A percentile compares a stretch with the other conserved stretches of the same genome.
These are phyloP conservation scores for Aulostomus chinensis DNA, from an alignment of 2,797 vertebrate genomes.

Conservation along the genomic window DNA sequence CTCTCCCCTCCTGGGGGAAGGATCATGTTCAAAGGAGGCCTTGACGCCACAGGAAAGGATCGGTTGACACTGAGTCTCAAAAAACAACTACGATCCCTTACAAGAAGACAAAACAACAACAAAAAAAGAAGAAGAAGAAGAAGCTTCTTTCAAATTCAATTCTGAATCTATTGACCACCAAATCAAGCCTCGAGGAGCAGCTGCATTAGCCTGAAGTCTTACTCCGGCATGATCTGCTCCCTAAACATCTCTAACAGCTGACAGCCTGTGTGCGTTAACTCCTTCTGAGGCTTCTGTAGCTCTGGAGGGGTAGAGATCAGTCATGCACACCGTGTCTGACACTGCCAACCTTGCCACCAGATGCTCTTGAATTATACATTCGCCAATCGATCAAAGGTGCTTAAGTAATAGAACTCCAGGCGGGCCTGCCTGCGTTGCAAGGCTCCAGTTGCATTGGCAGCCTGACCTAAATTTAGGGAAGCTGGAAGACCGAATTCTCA, in stretches of 20 bases:
- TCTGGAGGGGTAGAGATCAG: slow-evolving; percentile 54
- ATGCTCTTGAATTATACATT: slow-evolving; percentile 80
- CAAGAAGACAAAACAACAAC: too few species aligned
- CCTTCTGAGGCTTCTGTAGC: slow-evolving; percentile 45
- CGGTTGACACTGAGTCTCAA: slow-evolving; percentile 32
- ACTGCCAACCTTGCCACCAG: slow-evolving; percentile 76
- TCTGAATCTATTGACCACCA: slow-evolving; percentile 1
- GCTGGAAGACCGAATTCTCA: slow-evolving; percentile 52
- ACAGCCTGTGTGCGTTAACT: slow-evolving; percentile 58
- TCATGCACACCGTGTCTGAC: slow-evolving; percentile 71
- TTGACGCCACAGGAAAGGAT: slow-evolving; percentile 28
- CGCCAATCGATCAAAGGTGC: slow-evolving; percentile 75
- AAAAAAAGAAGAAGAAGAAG: slow-evolving; percentile 29
- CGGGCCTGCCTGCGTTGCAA: slow-evolving; percentile 52
- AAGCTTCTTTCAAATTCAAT: slow-evolving; percentile 8
- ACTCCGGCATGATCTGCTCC: slow-evolving; percentile 47
- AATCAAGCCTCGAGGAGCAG: slow-evolving; percentile 21
- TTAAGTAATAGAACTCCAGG: slow-evolving; percentile 76
- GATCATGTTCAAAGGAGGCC: slow-evolving; percentile 50
- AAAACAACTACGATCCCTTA: too few species aligned
- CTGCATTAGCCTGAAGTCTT: slow-evolving; percentile 46
- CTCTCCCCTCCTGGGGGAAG: slow-evolving; percentile 26
- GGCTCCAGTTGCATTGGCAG: slow-evolving; percentile 63
- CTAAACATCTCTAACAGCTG: slow-evolving; percentile 32
- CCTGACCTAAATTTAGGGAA: slow-evolving; percentile 75